Evolutionary conservation across 2,888 invertebrate species (phyloP).

Genomic region (Himalopsyche japonica): DNA sequence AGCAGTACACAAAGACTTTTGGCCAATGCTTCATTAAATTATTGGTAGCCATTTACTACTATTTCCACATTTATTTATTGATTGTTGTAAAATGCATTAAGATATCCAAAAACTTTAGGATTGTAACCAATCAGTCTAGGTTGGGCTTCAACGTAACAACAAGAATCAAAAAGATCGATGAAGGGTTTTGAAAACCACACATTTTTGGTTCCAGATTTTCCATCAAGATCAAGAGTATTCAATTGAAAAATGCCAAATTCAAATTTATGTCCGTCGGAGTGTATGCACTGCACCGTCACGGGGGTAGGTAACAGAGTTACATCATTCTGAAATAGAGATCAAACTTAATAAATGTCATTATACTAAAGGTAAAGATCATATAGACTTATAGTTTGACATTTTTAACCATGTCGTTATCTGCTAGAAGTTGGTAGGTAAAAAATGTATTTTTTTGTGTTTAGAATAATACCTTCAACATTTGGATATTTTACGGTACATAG

Average conservation of each 20-base stretch:
- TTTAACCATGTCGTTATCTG: too few relatives aligned
- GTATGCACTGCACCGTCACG: slow-evolving; percentile 79
- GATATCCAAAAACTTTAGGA: slow-evolving; percentile 73
- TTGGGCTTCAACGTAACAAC: slow-evolving; percentile 66
- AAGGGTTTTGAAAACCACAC: slow-evolving; percentile 75
- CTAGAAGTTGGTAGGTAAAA: too few relatives aligned
- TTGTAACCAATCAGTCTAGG: slow-evolving; percentile 77
- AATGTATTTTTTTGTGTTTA: too few relatives aligned
- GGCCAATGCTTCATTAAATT: neutral
- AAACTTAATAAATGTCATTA: too few relatives aligned
- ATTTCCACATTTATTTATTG: slow-evolving; percentile 44
- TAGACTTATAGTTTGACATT: too few relatives aligned
- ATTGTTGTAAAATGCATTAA: slow-evolving; percentile 80
- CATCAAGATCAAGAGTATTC: slow-evolving; percentile 73
- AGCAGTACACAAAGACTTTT: neutral
- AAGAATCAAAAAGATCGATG: slow-evolving; percentile 67
- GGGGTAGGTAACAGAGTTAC: slow-evolving; percentile 73
- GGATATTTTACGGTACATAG: too few relatives aligned
- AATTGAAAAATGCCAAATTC: slow-evolving; percentile 85
- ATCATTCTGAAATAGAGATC: slow-evolving; percentile 53
- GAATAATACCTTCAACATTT: too few relatives aligned
- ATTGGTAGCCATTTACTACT: neutral
- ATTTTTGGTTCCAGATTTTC: slow-evolving; percentile 68
- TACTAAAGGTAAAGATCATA: too few relatives aligned
- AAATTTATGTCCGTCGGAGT: slow-evolving; percentile 75